Conservation (phyloP, 1,140 invertebrate genomes). For the Diuraphis noxia region DNA sequence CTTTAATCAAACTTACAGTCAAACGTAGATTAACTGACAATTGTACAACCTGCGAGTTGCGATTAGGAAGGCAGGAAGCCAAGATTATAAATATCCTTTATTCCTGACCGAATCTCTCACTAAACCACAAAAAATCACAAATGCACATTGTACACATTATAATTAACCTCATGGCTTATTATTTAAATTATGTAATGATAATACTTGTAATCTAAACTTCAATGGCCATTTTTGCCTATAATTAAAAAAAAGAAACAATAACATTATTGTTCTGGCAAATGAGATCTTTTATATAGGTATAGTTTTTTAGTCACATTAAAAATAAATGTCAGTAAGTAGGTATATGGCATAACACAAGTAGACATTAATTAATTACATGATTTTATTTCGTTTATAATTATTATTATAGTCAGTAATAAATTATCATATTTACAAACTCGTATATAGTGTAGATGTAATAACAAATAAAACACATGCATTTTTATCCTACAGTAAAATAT, state of each 20-base stretch:
- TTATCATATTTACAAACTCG: no score
- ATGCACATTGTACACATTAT: no score
- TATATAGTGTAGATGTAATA: not conserved
- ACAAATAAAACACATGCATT: not conserved
- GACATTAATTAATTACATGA: no score
- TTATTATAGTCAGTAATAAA: not conserved
- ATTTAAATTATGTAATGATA: no score
- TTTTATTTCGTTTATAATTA: not conserved
- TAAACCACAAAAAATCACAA: no score
- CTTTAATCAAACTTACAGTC: no score
- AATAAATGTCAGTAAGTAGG: not conserved
- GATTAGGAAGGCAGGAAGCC: not conserved
- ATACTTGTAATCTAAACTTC: not conserved
- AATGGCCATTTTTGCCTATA: not conserved
- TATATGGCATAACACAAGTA: not conserved
- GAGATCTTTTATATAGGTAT: not conserved
- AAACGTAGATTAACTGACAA: no score
- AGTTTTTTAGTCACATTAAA: not conserved
- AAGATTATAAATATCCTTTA: no score
- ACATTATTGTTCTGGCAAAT: not conserved
- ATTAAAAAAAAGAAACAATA: not conserved
- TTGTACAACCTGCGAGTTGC: no score
- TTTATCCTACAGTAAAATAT: not conserved
- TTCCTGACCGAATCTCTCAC: no score
- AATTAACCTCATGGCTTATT: no score